A percentile compares a stretch with the other conserved stretches of the same genome.
Conservation (phyloP, 2,797 vertebrate genomes). For the Eidolon dupreanum region DNA sequence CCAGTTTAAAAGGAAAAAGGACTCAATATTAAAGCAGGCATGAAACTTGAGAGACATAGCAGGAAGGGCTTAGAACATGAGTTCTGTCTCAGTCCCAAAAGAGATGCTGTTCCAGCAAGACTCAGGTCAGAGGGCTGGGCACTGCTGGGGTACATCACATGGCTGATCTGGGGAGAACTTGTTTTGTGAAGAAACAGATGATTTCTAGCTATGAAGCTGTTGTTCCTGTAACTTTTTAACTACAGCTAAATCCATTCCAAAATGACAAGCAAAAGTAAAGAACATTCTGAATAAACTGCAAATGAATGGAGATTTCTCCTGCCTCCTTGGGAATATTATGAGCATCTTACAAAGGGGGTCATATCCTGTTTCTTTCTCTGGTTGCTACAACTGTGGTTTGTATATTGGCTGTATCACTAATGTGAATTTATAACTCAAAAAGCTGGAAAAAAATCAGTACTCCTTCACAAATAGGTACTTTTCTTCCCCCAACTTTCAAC, state of each 20-base stretch:
- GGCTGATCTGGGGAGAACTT: conserved; percentile 16
- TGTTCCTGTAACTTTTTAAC: conserved; percentile 62
- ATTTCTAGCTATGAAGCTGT: conserved; percentile 52
- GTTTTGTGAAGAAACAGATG: conserved; percentile 67
- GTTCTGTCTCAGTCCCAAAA: conserved; percentile 25
- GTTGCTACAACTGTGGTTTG: conserved; percentile 75
- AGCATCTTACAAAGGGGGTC: conserved; percentile 67
- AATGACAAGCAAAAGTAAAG: conserved; percentile 55
- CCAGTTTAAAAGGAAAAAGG: background rate
- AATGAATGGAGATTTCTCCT: conserved; percentile 37
- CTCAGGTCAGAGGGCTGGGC: conserved; percentile 30
- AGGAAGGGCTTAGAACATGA: conserved; percentile 35
- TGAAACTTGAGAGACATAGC: conserved; percentile 3
- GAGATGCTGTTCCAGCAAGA: background rate
- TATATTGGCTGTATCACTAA: conserved; percentile 74
- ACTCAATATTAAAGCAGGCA: background rate
- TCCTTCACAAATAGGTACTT: conserved; percentile 52
- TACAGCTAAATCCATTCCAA: conserved; percentile 48
- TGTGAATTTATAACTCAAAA: conserved; percentile 64
- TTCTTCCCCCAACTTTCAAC: conserved; percentile 35
- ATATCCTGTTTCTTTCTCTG: conserved; percentile 74
- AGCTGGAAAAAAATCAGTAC: background rate
- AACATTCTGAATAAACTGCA: conserved; percentile 46
- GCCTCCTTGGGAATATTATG: conserved; percentile 64
- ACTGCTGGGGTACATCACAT: conserved; percentile 22